Evolutionary conservation across 2,888 invertebrate species (phyloP).

Genomic region (Lycaena phlaeas): DNA sequence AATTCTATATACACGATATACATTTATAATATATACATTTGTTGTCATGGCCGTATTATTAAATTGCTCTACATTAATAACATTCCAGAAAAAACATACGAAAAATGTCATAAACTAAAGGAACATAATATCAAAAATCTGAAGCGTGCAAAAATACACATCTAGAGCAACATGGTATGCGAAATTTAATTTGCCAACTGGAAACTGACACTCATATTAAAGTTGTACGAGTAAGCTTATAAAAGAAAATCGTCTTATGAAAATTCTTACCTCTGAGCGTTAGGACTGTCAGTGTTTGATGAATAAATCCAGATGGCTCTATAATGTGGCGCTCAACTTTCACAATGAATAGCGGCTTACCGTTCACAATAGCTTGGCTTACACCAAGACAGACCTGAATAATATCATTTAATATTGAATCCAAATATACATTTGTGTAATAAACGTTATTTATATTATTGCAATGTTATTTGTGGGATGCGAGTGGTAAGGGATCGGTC

Average conservation of each 20-base stretch:
- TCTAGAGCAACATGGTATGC: no score
- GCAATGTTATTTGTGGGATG: no score
- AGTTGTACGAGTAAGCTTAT: not conserved
- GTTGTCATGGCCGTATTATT: no score
- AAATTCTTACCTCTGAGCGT: conserved; percentile 57
- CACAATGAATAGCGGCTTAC: conserved; percentile 64
- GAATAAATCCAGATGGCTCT: conserved; percentile 65
- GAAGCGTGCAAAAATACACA: no score
- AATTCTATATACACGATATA: no score
- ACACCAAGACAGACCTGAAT: conserved; percentile 66
- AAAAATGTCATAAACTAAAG: no score
- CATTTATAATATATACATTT: no score
- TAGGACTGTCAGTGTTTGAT: conserved; percentile 69
- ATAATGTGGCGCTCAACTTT: conserved; percentile 74
- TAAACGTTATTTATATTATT: conserved; percentile 4
- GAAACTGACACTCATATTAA: not conserved
- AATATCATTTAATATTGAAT: conserved; percentile 2
- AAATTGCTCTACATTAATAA: no score
- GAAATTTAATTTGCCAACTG: not conserved
- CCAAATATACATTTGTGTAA: not conserved
- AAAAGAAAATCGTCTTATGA: not conserved
- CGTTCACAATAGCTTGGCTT: conserved; percentile 64
- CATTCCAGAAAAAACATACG: no score
- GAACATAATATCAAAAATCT: no score
- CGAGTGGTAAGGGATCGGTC: no score